Conservation (phyloP, 1,140 invertebrate species). For the Nebria ingens region DNA sequence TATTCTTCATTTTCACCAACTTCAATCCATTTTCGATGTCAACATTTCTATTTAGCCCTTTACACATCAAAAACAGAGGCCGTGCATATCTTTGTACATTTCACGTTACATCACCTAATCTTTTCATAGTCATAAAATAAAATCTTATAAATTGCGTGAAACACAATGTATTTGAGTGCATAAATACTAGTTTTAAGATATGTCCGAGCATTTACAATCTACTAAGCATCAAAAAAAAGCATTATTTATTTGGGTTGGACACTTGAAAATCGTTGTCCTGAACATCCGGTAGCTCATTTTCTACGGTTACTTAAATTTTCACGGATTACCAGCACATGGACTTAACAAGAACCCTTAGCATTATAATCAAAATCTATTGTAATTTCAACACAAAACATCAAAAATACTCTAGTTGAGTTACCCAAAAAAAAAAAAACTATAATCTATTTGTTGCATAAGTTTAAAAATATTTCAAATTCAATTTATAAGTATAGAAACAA, state of each 20-base stretch:
- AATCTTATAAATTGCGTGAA: not conserved
- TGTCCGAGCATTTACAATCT: too few relatives aligned
- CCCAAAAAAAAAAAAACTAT: not conserved
- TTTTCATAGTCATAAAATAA: not conserved
- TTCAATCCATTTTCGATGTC: not conserved
- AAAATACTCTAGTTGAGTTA: not conserved
- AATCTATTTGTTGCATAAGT: not conserved
- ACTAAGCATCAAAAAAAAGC: too few relatives aligned
- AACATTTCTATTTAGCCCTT: not conserved
- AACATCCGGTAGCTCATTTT: not conserved
- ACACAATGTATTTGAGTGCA: not conserved
- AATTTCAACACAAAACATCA: not conserved
- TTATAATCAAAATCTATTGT: not conserved
- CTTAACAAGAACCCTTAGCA: too few relatives aligned
- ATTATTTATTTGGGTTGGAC: not conserved
- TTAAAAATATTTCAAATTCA: not conserved
- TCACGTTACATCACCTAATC: not conserved
- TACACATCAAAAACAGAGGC: not conserved
- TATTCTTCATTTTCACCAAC: not conserved
- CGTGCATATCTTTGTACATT: not conserved
- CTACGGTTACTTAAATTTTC: not conserved
- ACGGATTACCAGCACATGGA: not conserved
- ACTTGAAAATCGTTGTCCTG: not conserved
- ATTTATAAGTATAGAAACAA: not conserved
- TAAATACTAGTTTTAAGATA: not conserved